Base-by-base conservation (phyloP, 1,140 invertebrate species). In the Latrodectus geometricus region DNA sequence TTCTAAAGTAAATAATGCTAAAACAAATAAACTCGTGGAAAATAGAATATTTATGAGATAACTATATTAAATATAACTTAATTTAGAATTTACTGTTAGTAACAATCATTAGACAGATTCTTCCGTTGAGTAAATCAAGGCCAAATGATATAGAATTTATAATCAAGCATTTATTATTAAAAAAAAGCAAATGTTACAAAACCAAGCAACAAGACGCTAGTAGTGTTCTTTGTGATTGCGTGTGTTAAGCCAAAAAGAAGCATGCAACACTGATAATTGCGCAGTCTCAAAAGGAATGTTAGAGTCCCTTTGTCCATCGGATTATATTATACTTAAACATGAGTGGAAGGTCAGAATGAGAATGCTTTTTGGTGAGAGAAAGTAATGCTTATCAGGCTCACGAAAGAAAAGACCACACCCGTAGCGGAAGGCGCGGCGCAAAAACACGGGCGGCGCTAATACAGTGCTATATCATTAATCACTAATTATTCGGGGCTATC, bases 361-460 rank as follows among this genome's bases (percentile, higher is more conserved):
- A 61, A 61, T 69, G 35, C 35, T 35, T 35, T 35, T 35, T 35
- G 68, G 68, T 12, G 14, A 1, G 21, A 69, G 68, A 8, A n/a
- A 20, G 68, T n/a, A 69, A 69, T 20, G 21, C 68, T 69, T 69
- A 69, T 69, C 68, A 23, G 21, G 20, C 1, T 2, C 35, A 65
- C 74, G 65, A 21, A 52, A 73, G 17, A 48, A 49, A 52, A 21
- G 77, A 66, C 85, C 85, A 80, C 85, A 56, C 85, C 85, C 85
- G 76, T 21, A 80, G 54, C n/a, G 9, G 48, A 77, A 87, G 85
- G 85, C 83, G 85, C 69, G 76, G 76, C 76, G 78, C 83, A 78
- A 85, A 85, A 85, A 85, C 82, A 74, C 73, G 73, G 82, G 82
- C 82, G 82, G 82, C 74, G 82, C 82, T 85, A 85, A 85, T 85